Base-by-base conservation (phyloP, 2,113 vertebrate genomes). In the Axis porcinus region DNA sequence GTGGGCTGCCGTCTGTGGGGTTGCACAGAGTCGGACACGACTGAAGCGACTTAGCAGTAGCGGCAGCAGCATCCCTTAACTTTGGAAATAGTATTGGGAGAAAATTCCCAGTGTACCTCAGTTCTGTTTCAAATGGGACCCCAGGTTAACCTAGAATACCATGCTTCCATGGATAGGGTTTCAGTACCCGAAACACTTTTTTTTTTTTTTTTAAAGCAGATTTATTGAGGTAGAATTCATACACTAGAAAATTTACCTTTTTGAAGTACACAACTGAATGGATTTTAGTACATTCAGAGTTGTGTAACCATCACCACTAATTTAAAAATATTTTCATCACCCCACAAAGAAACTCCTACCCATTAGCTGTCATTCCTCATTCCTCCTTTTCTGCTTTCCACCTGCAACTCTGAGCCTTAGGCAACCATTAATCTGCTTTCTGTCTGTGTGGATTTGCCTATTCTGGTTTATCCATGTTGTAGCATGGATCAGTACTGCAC, bases 291-390 rank as follows among this genome's bases (percentile, higher is more conserved):
- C 54, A 67, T 67, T 17, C 25, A 76, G 30, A 88, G 36, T 36
- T 84, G 21, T 64, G 19, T 86, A 58, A 82, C 13, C 3, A 54
- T 82, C 17, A 52, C 3, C 27, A 85, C 3, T 17, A 60, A 67
- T 58, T 93, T 67, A 86, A 90, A 74, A 83, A 86, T 82, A 76
- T 76, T 86, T 64, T 97, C 54, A 54, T 90, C 30, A 64, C 8
- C 70, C 12, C 50, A 28, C 16, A 76, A 78, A 82, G 25, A 87
- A 82, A 47, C 28, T 47, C 25, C 50, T 58, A 57, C 9, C 67
- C 55, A 78, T 62, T 43, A 78, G 0, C 14, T 52, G 11, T 78
- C 40, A 40, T 58, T 74, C 33, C 19, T 47, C 13, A 17, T 30
- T 25, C n/a, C 2, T 33, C 30, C 7, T 3, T 1, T 1, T 5